Percentiles rank a stretch among this genome's conserved stretches.
Evolutionary conservation across 1,140 invertebrate genomes (phyloP).

Genomic region (Heliconius congener): DNA sequence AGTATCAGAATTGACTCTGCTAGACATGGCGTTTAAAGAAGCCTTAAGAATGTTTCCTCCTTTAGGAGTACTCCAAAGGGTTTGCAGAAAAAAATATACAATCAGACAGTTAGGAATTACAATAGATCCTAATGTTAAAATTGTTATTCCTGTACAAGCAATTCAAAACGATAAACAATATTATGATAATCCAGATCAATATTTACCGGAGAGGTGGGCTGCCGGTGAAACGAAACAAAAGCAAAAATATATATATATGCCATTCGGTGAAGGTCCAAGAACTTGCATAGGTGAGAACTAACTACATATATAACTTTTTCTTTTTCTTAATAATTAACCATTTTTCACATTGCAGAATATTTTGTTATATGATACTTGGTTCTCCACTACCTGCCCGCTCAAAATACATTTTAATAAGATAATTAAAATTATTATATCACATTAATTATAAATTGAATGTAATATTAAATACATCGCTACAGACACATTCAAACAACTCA

Average conservation of each 20-base stretch:
- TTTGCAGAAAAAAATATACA: conserved; percentile 36
- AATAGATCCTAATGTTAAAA: conserved; percentile 36
- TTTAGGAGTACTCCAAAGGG: conserved; percentile 24
- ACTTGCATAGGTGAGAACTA: conserved; percentile 40
- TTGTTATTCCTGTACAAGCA: conserved; percentile 41
- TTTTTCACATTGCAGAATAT: too few relatives aligned
- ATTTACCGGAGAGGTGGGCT: conserved; percentile 29
- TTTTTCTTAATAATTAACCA: background rate
- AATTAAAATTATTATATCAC: too few relatives aligned
- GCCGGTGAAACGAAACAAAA: background rate
- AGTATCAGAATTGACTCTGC: conserved; percentile 60
- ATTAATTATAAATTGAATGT: too few relatives aligned
- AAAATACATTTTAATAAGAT: too few relatives aligned
- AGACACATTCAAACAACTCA: too few relatives aligned
- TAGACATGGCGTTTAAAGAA: conserved; percentile 54
- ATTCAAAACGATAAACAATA: conserved; percentile 34
- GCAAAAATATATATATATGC: conserved; percentile 31
- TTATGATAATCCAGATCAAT: conserved; percentile 34
- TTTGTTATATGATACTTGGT: too few relatives aligned
- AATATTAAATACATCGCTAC: too few relatives aligned
- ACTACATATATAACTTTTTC: background rate
- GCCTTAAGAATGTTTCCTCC: conserved; percentile 28
- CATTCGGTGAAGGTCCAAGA: conserved; percentile 41
- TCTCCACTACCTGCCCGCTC: too few relatives aligned
- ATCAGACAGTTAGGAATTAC: conserved; percentile 34